Conservation (phyloP, 2,113 vertebrate species). For the Pedetes capensis region DNA sequence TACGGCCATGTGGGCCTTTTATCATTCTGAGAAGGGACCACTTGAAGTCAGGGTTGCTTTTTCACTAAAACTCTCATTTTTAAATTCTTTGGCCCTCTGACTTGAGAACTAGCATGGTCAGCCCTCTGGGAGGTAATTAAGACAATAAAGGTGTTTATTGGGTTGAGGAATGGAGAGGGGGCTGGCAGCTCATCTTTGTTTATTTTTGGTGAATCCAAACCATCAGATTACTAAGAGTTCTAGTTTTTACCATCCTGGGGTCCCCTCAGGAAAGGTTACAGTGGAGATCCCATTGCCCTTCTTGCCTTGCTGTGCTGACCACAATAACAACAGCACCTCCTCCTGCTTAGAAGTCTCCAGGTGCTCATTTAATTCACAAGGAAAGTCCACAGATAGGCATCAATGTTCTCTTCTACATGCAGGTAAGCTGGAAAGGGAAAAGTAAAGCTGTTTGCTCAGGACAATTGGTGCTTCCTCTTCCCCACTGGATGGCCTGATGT, state of each 20-base stretch:
- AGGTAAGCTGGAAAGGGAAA: not conserved
- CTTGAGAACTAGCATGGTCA: not conserved
- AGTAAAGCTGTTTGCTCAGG: not conserved
- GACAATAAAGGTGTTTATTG: not conserved
- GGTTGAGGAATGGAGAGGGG: not conserved
- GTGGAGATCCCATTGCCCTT: accelerated
- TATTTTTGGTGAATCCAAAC: not conserved
- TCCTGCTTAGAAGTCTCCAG: not conserved
- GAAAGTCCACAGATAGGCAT: not conserved
- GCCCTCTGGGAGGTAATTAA: conserved; percentile 46
- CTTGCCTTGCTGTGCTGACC: not conserved
- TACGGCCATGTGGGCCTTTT: not conserved
- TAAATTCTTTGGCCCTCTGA: not conserved
- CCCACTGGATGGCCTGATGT: not conserved
- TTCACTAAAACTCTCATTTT: conserved; percentile 7
- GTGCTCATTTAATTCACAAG: not conserved
- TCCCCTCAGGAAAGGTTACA: not conserved
- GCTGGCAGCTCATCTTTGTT: not conserved
- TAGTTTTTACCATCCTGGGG: not conserved
- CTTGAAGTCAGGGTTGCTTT: not conserved
- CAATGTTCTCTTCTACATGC: not conserved
- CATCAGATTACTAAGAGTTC: not conserved
- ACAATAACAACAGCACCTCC: not conserved
- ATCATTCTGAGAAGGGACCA: not conserved
- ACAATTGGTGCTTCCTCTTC: not conserved